Evolutionary conservation across 2,113 vertebrate genomes (phyloP).

Genomic region (Gadus macrocephalus): DNA sequence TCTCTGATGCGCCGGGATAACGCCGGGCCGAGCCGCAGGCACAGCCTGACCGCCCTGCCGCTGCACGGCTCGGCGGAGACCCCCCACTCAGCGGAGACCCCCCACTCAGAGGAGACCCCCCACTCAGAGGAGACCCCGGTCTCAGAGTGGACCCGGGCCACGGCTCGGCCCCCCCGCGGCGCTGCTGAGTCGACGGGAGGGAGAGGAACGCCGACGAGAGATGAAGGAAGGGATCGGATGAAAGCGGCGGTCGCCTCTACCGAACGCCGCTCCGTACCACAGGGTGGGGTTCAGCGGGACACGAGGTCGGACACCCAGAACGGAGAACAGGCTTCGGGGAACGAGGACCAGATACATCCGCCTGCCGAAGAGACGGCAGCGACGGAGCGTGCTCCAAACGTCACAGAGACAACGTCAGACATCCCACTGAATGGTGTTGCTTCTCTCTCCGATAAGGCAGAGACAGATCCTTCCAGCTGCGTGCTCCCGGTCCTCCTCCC

Average conservation of each 20-base stretch:
- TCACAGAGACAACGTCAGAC: constrained; percentile 2
- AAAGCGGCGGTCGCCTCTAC: constrained; percentile 10
- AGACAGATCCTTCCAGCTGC: background rate
- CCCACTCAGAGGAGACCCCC: background rate
- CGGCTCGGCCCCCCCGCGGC: constrained; percentile 17
- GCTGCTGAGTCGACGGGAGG: background rate
- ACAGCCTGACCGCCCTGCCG: constrained; percentile 17
- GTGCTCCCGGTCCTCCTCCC: background rate
- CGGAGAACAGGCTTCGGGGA: background rate
- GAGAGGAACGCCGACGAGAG: constrained; percentile 1
- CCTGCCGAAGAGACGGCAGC: background rate
- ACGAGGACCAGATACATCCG: background rate
- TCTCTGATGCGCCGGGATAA: constrained; percentile 22
- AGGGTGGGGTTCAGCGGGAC: background rate
- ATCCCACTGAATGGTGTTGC: background rate
- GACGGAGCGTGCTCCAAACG: background rate
- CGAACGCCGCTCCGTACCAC: constrained; percentile 6
- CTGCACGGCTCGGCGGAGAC: background rate
- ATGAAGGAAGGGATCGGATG: constrained; percentile 18
- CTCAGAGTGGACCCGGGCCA: background rate
- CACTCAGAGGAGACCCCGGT: background rate
- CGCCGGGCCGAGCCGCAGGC: constrained; percentile 20
- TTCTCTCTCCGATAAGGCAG: constrained; percentile 4
- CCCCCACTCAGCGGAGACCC: background rate
- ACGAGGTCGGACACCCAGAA: background rate